Base-by-base conservation (phyloP, 2,888 invertebrate genomes). In the Creontiades dilutus region DNA sequence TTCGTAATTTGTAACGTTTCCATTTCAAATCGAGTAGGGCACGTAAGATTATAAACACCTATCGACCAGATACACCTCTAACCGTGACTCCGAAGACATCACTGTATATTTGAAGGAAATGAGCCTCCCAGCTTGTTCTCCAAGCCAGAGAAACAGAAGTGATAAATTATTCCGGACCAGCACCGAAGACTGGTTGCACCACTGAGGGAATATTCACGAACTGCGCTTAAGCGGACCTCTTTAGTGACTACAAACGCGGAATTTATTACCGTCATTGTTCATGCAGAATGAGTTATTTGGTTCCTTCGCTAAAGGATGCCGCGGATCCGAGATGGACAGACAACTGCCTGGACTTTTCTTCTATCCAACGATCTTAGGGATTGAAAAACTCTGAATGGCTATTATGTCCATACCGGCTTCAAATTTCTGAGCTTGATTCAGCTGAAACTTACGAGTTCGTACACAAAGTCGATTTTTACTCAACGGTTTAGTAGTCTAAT, bases 161-260 rank as follows among this genome's bases (percentile, higher is more conserved):
- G 78, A 78, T 78, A 78, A 78, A 78, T 78, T 78, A 78, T 78
- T 78, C 78, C n/a, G 16, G 46, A 16, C 78, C 11, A 28, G 46
- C 47, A n/a, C 78, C 37, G 16, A 47, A 46, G 37, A 47, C n/a
- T 46, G 78, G 47, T 78, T 46, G 37, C 47, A 47, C 78, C 47
- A 47, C 78, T 78, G 47, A 78, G 46, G 46, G 78, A 78, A 78
- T 78, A 78, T 78, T 78, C 78, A 78, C 78, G 78, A 78, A 19
- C 78, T 47, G 78, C 46, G 78, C 78, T 78, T 68, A 78, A 78
- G 46, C 78, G 78, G 78, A 78, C 46, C 78, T 47, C 78, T 68
- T 78, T 46, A 78, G 46, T 46, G 47, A 47, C n/a, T 78, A 46
- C 78, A 78, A 19, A 37, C 46, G 46, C 47, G 37, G 46, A 78